These are phyloP conservation scores for Chironomus riparius DNA, from an alignment of 2,888 invertebrate species.

Conservation along the genomic window DNA sequence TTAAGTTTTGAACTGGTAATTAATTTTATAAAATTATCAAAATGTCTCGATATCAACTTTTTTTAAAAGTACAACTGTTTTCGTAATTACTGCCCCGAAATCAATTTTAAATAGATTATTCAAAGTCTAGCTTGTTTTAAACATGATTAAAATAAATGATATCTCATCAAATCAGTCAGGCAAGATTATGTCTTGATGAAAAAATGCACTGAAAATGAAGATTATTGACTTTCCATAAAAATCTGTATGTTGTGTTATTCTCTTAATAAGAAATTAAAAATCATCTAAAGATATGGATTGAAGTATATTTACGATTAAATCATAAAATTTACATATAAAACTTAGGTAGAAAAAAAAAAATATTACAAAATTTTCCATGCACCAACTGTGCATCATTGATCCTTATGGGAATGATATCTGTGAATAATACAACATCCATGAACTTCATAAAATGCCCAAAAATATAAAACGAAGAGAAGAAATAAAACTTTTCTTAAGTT, in stretches of 20 bases:
- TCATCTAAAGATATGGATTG: background rate
- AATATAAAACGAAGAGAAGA: background rate
- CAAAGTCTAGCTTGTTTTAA: no score
- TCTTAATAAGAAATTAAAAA: background rate
- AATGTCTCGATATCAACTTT: no score
- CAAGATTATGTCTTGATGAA: no score
- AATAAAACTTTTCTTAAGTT: background rate
- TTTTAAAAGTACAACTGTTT: no score
- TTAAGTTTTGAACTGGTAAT: no score
- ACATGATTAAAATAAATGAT: no score
- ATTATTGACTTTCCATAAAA: background rate
- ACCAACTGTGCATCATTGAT: background rate
- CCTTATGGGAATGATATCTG: background rate
- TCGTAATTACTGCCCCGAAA: no score
- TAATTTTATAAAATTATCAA: no score
- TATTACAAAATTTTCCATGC: background rate
- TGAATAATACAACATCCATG: background rate
- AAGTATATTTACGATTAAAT: background rate
- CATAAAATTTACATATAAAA: background rate
- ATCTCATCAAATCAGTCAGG: no score
- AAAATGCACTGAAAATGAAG: background rate
- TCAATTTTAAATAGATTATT: no score
- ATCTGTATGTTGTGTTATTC: background rate
- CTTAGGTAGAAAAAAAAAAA: background rate
- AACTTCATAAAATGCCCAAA: background rate